A percentile compares a stretch with the other conserved stretches of the same genome.
phyloP scores from a whole-genome alignment of 2,888 invertebrate genomes.

The Urechis unicinctus region DNA sequence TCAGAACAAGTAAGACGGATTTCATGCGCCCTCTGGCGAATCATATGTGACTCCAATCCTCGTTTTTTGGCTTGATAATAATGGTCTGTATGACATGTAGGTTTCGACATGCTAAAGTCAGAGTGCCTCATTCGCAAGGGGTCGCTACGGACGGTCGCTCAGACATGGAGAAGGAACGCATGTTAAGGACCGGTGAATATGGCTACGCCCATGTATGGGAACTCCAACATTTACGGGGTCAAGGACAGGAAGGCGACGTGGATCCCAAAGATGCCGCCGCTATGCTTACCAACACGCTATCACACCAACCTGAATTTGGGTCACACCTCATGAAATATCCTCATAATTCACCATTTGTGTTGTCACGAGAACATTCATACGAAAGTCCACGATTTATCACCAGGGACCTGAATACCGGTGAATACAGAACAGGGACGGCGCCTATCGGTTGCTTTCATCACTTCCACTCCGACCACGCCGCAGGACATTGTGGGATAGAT shows the following conservation, averaged over 20 bases:
- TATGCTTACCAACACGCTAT: background rate
- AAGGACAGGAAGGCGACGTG: background rate
- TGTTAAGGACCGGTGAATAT: background rate
- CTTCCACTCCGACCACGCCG: no score
- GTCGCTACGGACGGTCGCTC: no score
- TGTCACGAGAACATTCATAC: background rate
- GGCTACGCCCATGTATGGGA: background rate
- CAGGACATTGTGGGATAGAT: background rate
- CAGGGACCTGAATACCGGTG: background rate
- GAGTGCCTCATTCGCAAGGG: no score
- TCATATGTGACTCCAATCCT: no score
- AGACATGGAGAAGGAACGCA: background rate
- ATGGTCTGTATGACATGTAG: no score
- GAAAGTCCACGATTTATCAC: background rate
- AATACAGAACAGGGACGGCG: background rate
- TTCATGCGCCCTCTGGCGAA: no score
- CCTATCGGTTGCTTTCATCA: no score
- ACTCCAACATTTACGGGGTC: background rate
- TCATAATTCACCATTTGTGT: background rate
- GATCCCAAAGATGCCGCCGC: background rate
- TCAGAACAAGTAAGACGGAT: background rate
- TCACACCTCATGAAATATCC: background rate
- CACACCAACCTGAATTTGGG: background rate
- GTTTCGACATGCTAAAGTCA: no score
- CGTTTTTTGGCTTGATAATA: background rate